Evolutionary conservation across 2,888 invertebrate species (phyloP).

Genomic region (Eilema caniola): DNA sequence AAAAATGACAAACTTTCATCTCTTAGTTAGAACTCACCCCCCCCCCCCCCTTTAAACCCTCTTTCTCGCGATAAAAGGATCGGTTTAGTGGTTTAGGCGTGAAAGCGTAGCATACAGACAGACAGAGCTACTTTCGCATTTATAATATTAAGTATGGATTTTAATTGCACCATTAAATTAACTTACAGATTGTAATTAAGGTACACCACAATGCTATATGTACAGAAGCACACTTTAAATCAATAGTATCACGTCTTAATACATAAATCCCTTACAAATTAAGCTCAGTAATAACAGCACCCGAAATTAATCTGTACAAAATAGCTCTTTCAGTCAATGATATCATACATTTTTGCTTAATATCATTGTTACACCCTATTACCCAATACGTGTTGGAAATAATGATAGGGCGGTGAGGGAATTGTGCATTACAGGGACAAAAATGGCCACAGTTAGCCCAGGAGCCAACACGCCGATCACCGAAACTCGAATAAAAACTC

Average conservation of each 20-base stretch:
- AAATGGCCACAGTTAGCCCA: conserved; percentile 40
- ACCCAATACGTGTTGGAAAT: conserved; percentile 37
- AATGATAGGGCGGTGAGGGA: conserved; percentile 61
- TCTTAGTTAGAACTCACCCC: too few species aligned
- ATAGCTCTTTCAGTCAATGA: conserved; percentile 21
- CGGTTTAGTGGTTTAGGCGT: too few species aligned
- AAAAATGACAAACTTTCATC: too few species aligned
- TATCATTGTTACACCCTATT: conserved; percentile 29
- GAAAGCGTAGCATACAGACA: too few species aligned
- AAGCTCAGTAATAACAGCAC: conserved; percentile 3
- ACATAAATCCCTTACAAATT: conserved; percentile 18
- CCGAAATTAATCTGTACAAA: conserved; percentile 19
- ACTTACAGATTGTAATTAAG: background rate
- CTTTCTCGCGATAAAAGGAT: too few species aligned
- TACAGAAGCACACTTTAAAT: conserved; percentile 3
- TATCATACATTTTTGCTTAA: conserved; percentile 25
- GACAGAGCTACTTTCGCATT: too few species aligned
- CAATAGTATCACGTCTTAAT: background rate
- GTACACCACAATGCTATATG: background rate
- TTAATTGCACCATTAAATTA: background rate
- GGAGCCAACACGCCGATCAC: conserved; percentile 37
- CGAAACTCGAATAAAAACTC: conserved; percentile 35
- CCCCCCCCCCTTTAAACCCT: too few species aligned
- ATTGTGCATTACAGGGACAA: conserved; percentile 54
- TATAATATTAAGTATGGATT: too few species aligned